Base-by-base conservation (phyloP, 2,888 invertebrate species). In the Acanthococcus lagerstroemiae region DNA sequence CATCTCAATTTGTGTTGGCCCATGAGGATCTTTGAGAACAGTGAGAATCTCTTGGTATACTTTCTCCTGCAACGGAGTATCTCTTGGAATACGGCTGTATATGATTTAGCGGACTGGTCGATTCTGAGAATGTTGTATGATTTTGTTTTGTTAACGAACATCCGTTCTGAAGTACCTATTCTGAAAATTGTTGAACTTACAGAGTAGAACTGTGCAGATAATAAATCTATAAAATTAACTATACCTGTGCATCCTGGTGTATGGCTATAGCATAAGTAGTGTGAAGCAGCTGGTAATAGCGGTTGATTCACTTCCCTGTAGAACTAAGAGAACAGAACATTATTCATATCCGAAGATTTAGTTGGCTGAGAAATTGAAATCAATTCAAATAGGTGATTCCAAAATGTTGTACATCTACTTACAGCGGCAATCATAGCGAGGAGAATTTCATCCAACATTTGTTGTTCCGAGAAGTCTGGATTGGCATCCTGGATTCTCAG, bases 271-370 rank as follows among this genome's bases (percentile, higher is more conserved):
- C n/a, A 56, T 30, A 17, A 56, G 56, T 1, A 56, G 56, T 30
- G 22, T 26, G 6, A 56, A 56, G 9, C 19, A 37, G 17, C 27
- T 30, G 9, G 37, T 37, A 2, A 17, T 56, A n/a, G 56, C 56
- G 3, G 56, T 56, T 56, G 56, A 30, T 9, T 56, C 56, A 21
- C 56, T 56, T 56, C 56, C 56, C 56, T 56, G 37, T 17, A 21
- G 17, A 55, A 7, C 9, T 50, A 50, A 50, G 1, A 50, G 21
- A 50, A 3, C 2, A n/a, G 9, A n/a, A 50, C n/a, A 12, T n/a
- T 4, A 19, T 50, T 9, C 9, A 9, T 50, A 50, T 50, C 19
- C 9, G 12, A n/a, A n/a, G n/a, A n/a, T n/a, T n/a, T n/a, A n/a
- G n/a, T n/a, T n/a, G n/a, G n/a, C n/a, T n/a, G n/a, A n/a, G n/a